Conservation (phyloP, 2,888 invertebrate genomes). For the Molorchus minor region DNA sequence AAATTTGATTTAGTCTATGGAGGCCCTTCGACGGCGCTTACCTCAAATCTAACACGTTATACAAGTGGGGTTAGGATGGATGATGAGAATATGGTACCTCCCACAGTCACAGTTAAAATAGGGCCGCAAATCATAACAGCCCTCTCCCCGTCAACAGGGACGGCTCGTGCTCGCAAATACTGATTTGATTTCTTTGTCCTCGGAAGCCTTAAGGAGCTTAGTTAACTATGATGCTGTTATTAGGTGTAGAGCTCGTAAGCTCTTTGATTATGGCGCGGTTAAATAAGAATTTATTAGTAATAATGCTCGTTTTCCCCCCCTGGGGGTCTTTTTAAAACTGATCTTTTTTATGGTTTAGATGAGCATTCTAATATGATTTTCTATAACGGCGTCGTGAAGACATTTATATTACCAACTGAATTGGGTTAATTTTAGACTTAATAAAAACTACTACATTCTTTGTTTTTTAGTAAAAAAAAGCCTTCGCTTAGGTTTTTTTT, state of each 20-base stretch:
- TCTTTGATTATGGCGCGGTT: constrained; percentile 24
- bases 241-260: constrained; percentile 31
- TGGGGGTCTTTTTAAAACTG: neutral
- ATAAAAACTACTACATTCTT: no score
- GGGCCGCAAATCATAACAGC: constrained; percentile 58
- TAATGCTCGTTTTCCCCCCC: constrained; percentile 4
- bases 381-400: no score
- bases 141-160: constrained; percentile 51
- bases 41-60: constrained; percentile 46
- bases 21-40: constrained; percentile 41
- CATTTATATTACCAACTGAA: no score
- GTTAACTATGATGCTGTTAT: constrained; percentile 35
- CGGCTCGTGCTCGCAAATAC: constrained; percentile 45
- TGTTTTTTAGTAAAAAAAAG: no score
- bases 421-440: no score
- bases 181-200: constrained; percentile 40
- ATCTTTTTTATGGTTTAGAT: no score
- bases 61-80: constrained; percentile 46
- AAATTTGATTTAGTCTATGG: constrained; percentile 41
- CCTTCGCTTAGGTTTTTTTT: no score
- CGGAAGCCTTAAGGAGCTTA: constrained; percentile 35
- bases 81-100: constrained; percentile 56
- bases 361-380: no score
- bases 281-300: constrained; percentile 31
- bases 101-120: constrained; percentile 55